These are phyloP conservation scores for Motacilla alba DNA, from an alignment of 2,113 vertebrate genomes.

Conservation along the genomic window DNA sequence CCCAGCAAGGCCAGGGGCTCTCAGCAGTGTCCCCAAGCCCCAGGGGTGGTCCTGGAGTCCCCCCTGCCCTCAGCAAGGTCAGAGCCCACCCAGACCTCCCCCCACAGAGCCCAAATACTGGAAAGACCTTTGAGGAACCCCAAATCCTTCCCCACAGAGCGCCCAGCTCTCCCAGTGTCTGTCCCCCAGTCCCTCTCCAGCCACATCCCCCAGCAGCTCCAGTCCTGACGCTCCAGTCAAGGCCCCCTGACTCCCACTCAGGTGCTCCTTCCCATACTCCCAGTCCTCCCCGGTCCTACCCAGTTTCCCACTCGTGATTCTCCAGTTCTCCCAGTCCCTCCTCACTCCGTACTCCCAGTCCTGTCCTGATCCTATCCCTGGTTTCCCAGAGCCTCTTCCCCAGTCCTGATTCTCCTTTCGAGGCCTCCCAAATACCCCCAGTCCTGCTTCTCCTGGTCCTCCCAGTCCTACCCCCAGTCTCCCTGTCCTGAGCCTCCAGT, in stretches of 20 bases:
- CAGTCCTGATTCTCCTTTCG: not conserved
- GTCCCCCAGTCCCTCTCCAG: not conserved
- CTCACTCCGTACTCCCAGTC: not conserved
- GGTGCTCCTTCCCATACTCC: not conserved
- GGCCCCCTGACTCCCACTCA: not conserved
- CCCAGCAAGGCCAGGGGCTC: not conserved
- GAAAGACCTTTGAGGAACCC: not conserved
- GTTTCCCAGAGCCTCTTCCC: not conserved
- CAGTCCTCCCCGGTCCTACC: too few relatives aligned
- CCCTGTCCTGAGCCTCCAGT: not conserved
- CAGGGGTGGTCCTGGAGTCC: accelerated
- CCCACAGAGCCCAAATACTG: not conserved
- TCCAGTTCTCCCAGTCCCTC: not conserved
- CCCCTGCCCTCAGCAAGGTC: not conserved
- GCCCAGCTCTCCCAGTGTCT: not conserved
- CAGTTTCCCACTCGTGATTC: not conserved
- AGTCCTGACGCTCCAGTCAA: not conserved
- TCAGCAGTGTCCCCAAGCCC: too few relatives aligned
- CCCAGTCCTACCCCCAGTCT: not conserved
- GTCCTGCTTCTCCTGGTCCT: not conserved
- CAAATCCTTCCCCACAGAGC: not conserved
- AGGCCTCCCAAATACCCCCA: not conserved
- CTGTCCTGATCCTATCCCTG: not conserved
- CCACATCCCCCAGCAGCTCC: not conserved
- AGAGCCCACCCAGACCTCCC: not conserved